Percentiles rank a stretch among this genome's conserved stretches.
These are phyloP conservation scores for Oreochromis spilurus DNA, from an alignment of 2,113 vertebrate species.

Conservation along the genomic window DNA sequence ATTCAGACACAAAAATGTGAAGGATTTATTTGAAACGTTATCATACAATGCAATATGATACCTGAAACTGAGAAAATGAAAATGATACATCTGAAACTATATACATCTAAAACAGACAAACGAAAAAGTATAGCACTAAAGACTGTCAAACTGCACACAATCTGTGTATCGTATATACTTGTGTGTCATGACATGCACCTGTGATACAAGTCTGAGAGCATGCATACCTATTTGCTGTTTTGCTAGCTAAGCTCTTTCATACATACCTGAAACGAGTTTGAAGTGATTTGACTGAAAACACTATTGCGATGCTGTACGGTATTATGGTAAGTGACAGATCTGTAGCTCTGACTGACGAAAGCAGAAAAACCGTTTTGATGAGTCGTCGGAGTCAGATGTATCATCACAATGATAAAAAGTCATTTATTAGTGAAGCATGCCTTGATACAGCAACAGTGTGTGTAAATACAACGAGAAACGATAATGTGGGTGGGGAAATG, in stretches of 20 bases:
- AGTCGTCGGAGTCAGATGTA: not conserved
- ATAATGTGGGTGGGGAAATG: not conserved
- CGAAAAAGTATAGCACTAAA: fast-evolving
- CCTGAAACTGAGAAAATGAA: not conserved
- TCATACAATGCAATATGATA: not conserved
- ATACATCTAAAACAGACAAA: not conserved
- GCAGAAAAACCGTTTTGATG: not conserved
- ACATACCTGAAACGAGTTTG: not conserved
- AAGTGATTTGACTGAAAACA: not conserved
- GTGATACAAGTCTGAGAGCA: not conserved
- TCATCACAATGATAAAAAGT: not conserved
- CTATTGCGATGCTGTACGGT: not conserved
- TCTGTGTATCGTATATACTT: not conserved
- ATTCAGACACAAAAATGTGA: not conserved
- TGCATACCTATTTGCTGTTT: not conserved
- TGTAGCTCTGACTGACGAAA: not conserved
- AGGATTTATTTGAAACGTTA: not conserved
- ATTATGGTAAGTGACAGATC: not conserved
- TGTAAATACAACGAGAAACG: not conserved
- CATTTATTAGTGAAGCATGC: not conserved
- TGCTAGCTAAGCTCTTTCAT: not conserved
- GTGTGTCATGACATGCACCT: not conserved
- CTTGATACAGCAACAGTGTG: not conserved
- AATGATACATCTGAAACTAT: not conserved
- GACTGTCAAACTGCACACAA: not conserved